phyloP scores from a whole-genome alignment of 2,797 vertebrate species.

The Arremon aurantiirostris region DNA sequence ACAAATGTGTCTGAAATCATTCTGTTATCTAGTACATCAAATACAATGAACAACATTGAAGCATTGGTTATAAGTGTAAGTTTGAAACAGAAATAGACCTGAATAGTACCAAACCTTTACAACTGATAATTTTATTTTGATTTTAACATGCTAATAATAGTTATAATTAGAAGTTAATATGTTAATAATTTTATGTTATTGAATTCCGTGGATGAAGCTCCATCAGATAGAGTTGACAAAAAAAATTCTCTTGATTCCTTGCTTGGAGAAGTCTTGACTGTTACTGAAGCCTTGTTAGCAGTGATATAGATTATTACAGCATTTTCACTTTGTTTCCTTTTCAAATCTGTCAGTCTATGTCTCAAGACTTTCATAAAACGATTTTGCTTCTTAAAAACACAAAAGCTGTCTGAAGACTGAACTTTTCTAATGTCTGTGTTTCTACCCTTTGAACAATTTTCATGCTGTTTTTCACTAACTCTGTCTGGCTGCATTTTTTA shows the following conservation, averaged over 20 bases:
- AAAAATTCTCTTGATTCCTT: neutral
- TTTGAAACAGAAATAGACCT: neutral
- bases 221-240: neutral
- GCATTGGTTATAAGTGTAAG: neutral
- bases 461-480: slow-evolving; percentile 10
- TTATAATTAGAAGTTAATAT: neutral
- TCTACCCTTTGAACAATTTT: slow-evolving; percentile 19
- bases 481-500: neutral
- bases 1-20: neutral
- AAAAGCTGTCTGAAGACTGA: slow-evolving; percentile 12
- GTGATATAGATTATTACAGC: neutral
- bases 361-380: neutral
- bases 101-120: neutral
- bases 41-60: neutral
- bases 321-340: neutral
- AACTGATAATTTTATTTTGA: neutral
- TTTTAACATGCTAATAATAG: neutral
- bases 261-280: neutral
- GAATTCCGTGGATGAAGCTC: neutral
- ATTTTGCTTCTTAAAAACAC: slow-evolving; percentile 12
- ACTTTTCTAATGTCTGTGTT: neutral
- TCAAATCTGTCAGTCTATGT: neutral
- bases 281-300: neutral
- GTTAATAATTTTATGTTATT: neutral
- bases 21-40: neutral